These are phyloP conservation scores for Aleiodes sp. DNA, from an alignment of 1,140 invertebrate genomes.

Conservation along the genomic window DNA sequence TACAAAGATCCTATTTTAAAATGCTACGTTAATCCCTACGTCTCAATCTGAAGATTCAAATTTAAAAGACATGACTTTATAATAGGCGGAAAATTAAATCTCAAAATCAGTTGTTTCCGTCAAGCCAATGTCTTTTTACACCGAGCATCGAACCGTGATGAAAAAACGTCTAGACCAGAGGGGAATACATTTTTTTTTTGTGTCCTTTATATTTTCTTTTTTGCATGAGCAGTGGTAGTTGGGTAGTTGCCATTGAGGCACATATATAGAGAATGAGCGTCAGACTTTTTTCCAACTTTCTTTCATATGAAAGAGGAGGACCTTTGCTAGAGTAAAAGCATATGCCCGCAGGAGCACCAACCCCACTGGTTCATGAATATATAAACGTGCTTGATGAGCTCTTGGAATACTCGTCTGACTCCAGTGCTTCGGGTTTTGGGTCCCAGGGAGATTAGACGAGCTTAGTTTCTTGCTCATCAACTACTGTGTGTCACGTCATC, in stretches of 20 bases:
- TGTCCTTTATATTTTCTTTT: background rate
- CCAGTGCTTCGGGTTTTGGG: constrained; percentile 13
- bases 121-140: background rate
- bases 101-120: constrained; percentile 3
- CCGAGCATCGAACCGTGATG: constrained; percentile 12
- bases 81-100: background rate
- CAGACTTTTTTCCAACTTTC: background rate
- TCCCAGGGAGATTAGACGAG: constrained; percentile 32
- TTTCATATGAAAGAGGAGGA: constrained; percentile 8
- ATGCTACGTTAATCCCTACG: too few species aligned
- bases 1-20: too few species aligned
- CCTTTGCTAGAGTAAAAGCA: constrained; percentile 30
- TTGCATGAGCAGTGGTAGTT: too few species aligned
- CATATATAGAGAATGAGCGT: background rate
- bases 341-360: constrained; percentile 37
- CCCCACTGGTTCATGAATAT: constrained; percentile 59
- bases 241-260: background rate
- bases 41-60: too few species aligned
- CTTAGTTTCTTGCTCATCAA: constrained; percentile 25
- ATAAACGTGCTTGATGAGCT: constrained; percentile 55
- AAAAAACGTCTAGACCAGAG: constrained; percentile 19
- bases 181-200: background rate
- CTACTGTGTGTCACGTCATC: background rate
- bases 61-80: too few species aligned
- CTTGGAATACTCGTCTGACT: constrained; percentile 19